Base-by-base conservation (phyloP, 2,888 invertebrate species). In the Bembecia ichneumoniformis region DNA sequence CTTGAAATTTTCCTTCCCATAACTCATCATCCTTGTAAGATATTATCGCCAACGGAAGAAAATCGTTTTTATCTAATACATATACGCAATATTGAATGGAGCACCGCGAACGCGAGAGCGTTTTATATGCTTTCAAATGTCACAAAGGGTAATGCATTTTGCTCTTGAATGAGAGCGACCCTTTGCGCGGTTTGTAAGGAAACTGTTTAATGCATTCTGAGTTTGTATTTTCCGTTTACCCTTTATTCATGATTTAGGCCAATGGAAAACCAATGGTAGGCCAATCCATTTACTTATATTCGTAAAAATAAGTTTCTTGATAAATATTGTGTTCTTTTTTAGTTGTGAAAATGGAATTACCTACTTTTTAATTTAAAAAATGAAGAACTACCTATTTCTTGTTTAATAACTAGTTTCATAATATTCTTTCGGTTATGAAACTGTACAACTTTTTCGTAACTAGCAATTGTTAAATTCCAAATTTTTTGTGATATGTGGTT, bases 141-240 rank as follows among this genome's bases (percentile, higher is more conserved):
- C 49, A 54, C 51, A 49, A 54, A 52, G 52, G 47, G 49, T 51
- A 54, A 54, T 54, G 54, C 54, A 47, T 54, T 52, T 36, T 49
- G 47, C 52, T 52, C 52, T 52, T 47, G 50, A 52, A 52, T 54
- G 36, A 47, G 50, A 54, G 52, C 50, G 50, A 54, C 47, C 47
- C 49, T 35, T 20, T 16, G 49, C 3, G 28, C 35, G 35, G 17
- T 34, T 14, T 47, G 28, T n/a, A 34, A 34, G 40, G 40, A 40
- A 40, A 14, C 40, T 40, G 40, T 28, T 28, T 40, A 40, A 40
- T 40, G 40, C 40, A 40, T 40, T 14, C 13, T 14, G n/a, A 40
- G 40, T 40, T 13, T 14, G 13, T 40, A 40, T 13, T 13, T 40
- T n/a, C 4, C 40, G 14, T 40, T 40, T 40, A 40, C 14, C 40